phyloP scores from a whole-genome alignment of 1,140 invertebrate species.

The Potamilus streckersoni region DNA sequence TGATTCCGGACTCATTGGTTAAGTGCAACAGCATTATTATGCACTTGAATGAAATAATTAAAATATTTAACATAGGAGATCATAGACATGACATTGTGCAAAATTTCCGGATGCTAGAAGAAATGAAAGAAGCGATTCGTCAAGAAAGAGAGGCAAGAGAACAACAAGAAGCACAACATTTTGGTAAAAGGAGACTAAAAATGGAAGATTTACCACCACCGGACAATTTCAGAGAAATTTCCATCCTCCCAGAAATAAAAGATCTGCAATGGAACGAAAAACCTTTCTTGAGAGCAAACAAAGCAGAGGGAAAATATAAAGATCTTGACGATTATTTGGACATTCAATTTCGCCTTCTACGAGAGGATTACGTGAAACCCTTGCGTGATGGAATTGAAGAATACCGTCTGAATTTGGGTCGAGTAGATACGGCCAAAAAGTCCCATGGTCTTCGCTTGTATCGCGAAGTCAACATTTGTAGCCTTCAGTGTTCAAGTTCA shows the following conservation, averaged over 20 bases:
- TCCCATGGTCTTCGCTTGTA: conserved; percentile 43
- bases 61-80: not conserved
- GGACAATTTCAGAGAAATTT: conserved; percentile 58
- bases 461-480: conserved; percentile 47
- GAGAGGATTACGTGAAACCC: conserved; percentile 77
- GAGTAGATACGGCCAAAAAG: conserved; percentile 16
- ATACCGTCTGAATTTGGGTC: conserved; percentile 29
- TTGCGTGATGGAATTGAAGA: conserved; percentile 64
- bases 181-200: conserved; percentile 4
- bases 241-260: conserved; percentile 51
- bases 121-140: conserved; percentile 6
- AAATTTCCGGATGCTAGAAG: not conserved
- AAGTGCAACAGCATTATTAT: conserved; percentile 5
- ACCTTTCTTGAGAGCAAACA: conserved; percentile 73
- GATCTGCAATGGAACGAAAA: conserved; percentile 53
- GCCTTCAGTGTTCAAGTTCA: conserved; percentile 45
- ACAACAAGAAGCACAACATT: not conserved
- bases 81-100: not conserved
- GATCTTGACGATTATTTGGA: conserved; percentile 81
- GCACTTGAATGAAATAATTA: not conserved
- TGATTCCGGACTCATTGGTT: not conserved
- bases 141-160: conserved; percentile 4
- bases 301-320: conserved; percentile 73
- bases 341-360: conserved; percentile 79
- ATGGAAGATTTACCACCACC: conserved; percentile 38